Evolutionary conservation across 2,797 vertebrate genomes (phyloP).

Genomic region (Columba guinea): DNA sequence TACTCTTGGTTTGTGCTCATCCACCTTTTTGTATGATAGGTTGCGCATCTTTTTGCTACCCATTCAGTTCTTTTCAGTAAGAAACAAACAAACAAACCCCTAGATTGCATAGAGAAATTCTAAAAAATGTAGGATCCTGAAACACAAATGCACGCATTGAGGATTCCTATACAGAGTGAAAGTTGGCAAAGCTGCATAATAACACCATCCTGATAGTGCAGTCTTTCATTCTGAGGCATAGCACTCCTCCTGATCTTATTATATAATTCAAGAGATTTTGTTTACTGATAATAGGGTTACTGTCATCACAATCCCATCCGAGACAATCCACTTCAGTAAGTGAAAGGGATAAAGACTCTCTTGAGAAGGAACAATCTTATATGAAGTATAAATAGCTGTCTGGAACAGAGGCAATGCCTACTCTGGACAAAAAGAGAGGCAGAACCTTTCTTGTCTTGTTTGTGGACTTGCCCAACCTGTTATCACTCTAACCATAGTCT

Average conservation of each 20-base stretch:
- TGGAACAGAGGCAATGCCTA: background rate
- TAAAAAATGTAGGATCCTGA: background rate
- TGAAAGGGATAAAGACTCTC: constrained; percentile 69
- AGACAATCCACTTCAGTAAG: constrained; percentile 75
- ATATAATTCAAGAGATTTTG: constrained; percentile 78
- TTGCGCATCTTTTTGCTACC: constrained; percentile 75
- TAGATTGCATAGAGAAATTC: background rate
- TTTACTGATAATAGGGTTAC: constrained; percentile 79
- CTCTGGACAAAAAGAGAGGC: background rate
- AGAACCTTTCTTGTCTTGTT: background rate
- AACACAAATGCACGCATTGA: background rate
- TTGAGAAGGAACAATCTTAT: constrained; percentile 44
- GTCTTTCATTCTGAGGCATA: constrained; percentile 60
- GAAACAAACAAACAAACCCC: background rate
- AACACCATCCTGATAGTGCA: constrained; percentile 47
- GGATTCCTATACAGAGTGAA: background rate
- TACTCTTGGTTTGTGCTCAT: constrained; percentile 19
- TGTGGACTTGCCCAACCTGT: background rate
- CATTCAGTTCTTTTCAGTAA: constrained; percentile 66
- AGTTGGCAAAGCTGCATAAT: constrained; percentile 34
- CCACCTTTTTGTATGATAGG: constrained; percentile 83
- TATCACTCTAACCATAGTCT: background rate
- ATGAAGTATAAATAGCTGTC: constrained; percentile 33
- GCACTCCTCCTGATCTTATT: constrained; percentile 75
- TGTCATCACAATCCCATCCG: constrained; percentile 77